Evolutionary conservation across 2,113 vertebrate genomes (phyloP).

Genomic region (Erinaceus europaeus): DNA sequence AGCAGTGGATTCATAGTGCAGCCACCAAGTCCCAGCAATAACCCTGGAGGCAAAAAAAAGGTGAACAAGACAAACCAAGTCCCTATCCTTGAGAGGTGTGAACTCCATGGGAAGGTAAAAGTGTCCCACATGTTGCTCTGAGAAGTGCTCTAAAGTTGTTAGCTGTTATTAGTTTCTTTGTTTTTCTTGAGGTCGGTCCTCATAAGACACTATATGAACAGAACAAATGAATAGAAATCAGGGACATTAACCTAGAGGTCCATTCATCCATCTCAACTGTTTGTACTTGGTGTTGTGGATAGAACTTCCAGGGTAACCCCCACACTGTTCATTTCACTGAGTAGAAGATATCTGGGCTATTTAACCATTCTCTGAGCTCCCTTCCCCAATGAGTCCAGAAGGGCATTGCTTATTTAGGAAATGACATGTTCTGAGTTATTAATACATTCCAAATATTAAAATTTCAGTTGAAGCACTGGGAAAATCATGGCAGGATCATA

Average conservation of each 20-base stretch:
- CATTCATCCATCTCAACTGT: conserved; percentile 31
- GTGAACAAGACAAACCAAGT: not conserved
- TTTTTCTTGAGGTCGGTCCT: not conserved
- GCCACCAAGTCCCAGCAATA: no score
- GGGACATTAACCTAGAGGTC: conserved; percentile 36
- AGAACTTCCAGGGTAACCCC: conserved; percentile 60
- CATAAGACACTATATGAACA: conserved; percentile 4
- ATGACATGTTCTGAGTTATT: conserved; percentile 70
- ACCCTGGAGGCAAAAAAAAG: no score
- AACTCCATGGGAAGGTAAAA: not conserved
- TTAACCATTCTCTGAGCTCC: conserved; percentile 44
- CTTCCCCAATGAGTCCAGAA: conserved; percentile 60
- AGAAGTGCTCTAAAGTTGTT: not conserved
- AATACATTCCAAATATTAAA: conserved; percentile 77
- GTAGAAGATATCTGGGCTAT: not conserved
- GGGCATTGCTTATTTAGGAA: conserved; percentile 73
- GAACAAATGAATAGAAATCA: conserved; percentile 56
- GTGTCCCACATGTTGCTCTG: not conserved
- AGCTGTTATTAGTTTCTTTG: not conserved
- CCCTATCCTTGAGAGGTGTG: not conserved
- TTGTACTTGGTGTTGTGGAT: conserved; percentile 48
- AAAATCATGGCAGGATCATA: conserved; percentile 71
- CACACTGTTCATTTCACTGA: not conserved
- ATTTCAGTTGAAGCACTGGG: conserved; percentile 66
- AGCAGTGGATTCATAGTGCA: no score